phyloP scores from a whole-genome alignment of 1,140 invertebrate genomes.

The Neodiprion pinetum region DNA sequence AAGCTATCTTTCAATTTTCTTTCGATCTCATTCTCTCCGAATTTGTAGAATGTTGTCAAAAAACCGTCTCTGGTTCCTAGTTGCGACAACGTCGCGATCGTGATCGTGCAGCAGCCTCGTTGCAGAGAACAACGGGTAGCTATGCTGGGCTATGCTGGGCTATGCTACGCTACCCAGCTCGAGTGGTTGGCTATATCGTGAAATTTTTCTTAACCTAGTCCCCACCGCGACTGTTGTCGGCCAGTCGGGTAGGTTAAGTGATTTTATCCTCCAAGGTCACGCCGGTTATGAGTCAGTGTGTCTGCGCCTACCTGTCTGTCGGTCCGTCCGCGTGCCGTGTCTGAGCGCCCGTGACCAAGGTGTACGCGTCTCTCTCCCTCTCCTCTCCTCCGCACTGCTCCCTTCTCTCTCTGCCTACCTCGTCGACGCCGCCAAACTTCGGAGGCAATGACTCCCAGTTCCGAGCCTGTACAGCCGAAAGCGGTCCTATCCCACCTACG shows the following conservation, averaged over 20 bases:
- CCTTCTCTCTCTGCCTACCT: neutral
- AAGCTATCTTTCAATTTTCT: no score
- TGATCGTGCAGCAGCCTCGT: no score
- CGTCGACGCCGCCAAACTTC: neutral
- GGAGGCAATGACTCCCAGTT: neutral
- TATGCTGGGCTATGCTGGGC: no score
- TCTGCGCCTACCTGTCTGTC: constrained; percentile 6
- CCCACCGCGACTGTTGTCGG: neutral
- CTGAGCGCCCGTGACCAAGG: neutral
- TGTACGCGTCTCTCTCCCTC: neutral
- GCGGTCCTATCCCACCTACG: neutral
- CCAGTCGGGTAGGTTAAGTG: constrained; percentile 4
- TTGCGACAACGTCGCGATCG: no score
- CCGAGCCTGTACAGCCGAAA: no score
- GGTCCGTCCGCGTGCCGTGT: neutral
- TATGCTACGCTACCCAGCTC: no score
- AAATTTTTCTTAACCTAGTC: constrained; percentile 3
- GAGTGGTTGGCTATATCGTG: neutral
- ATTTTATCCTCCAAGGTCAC: constrained; percentile 3
- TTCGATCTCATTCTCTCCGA: no score
- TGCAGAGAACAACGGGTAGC: no score
- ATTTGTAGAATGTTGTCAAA: no score
- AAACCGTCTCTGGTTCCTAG: no score
- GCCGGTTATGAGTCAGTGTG: constrained; percentile 6
- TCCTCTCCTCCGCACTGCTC: neutral